Evolutionary conservation across 2,113 vertebrate species (phyloP).

Genomic region (Amphiprion percula): DNA sequence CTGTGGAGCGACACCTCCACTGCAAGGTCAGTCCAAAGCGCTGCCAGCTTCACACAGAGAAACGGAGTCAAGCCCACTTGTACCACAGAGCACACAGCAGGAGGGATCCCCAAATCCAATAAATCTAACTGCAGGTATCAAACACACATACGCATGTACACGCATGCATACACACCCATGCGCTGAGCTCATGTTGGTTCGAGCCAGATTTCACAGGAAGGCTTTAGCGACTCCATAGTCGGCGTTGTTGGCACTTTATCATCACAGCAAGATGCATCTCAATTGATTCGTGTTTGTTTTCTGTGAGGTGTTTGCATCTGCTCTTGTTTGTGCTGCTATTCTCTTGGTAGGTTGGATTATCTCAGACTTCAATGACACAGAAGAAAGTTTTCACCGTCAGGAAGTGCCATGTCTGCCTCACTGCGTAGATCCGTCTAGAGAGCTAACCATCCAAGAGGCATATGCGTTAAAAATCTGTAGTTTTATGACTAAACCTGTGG

Average conservation of each 20-base stretch:
- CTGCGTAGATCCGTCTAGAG: not conserved
- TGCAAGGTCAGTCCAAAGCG: slow-evolving; percentile 73
- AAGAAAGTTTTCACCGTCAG: slow-evolving; percentile 8
- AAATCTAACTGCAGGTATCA: slow-evolving; percentile 73
- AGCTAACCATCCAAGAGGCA: not conserved
- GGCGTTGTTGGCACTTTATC: slow-evolving; percentile 29
- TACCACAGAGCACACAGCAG: slow-evolving; percentile 63
- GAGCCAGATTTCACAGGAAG: slow-evolving; percentile 26
- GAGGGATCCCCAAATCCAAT: slow-evolving; percentile 71
- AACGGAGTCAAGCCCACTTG: slow-evolving; percentile 60
- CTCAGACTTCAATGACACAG: slow-evolving; percentile 6
- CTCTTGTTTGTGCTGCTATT: slow-evolving; percentile 13
- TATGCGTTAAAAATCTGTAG: not conserved
- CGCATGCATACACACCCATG: not conserved
- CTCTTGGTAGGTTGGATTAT: slow-evolving; percentile 10
- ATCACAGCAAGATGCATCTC: slow-evolving; percentile 44
- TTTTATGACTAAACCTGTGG: not conserved
- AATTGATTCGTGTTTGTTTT: slow-evolving; percentile 41
- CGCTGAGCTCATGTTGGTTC: not conserved
- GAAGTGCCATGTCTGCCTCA: slow-evolving; percentile 9
- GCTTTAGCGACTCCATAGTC: slow-evolving; percentile 25
- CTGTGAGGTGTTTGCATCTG: slow-evolving; percentile 29
- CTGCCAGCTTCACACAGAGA: slow-evolving; percentile 73
- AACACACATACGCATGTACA: slow-evolving; percentile 37
- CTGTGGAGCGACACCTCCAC: slow-evolving; percentile 66